Evolutionary conservation across 2,113 vertebrate genomes (phyloP).

Genomic region (Misgurnus anguillicaudatus): DNA sequence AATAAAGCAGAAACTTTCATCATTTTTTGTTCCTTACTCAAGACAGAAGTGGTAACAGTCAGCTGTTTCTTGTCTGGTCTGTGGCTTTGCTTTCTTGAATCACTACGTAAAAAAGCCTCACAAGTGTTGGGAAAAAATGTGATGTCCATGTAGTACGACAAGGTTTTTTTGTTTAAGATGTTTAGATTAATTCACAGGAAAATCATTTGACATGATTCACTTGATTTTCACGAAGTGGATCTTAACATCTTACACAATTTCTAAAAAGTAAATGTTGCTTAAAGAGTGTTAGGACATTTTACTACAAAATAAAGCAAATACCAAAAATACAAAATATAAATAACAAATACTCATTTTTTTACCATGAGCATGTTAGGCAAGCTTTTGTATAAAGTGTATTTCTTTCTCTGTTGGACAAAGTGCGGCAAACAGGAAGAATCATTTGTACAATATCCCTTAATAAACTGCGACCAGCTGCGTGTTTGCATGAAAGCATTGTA

Average conservation of each 20-base stretch:
- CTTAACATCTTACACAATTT: no score
- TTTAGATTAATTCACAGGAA: background rate
- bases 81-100: background rate
- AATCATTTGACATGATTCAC: background rate
- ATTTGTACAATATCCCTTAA: background rate
- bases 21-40: background rate
- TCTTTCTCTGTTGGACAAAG: no score
- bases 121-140: background rate
- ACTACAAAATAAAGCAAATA: no score
- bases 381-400: no score
- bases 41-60: constrained; percentile 20
- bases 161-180: background rate
- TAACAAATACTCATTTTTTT: no score
- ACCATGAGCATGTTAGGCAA: no score
- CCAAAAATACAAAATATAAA: no score
- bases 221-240: no score
- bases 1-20: background rate
- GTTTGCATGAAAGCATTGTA: background rate
- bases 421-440: background rate
- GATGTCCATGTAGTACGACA: background rate
- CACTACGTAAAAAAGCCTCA: background rate
- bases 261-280: no score
- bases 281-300: no score
- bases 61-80: constrained; percentile 23
- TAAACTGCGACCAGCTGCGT: background rate